A percentile compares a stretch with the other conserved stretches of the same genome.
Evolutionary conservation across 1,140 invertebrate genomes (phyloP).

Genomic region (Lasioglossum baleicum): DNA sequence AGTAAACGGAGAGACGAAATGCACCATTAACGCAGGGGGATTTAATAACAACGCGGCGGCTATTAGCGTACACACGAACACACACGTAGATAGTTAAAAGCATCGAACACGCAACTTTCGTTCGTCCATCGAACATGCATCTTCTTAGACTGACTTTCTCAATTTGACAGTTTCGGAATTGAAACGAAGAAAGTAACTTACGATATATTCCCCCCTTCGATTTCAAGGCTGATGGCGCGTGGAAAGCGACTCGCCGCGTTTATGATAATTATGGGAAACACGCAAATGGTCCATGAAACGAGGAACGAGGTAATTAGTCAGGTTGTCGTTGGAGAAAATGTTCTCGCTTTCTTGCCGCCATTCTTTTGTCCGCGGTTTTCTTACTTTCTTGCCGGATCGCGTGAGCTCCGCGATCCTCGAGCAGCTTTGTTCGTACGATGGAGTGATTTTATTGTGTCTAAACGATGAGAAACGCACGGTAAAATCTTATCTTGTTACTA

Average conservation of each 20-base stretch:
- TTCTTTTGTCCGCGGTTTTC: neutral
- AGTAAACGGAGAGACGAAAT: neutral
- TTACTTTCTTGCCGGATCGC: neutral
- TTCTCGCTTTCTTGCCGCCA: constrained; percentile 45
- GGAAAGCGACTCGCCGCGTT: constrained; percentile 18
- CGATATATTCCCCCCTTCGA: constrained; percentile 35
- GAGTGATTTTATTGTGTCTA: neutral
- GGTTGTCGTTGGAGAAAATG: constrained; percentile 26
- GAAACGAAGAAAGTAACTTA: constrained; percentile 44
- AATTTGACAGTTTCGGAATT: constrained; percentile 23
- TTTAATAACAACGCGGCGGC: neutral
- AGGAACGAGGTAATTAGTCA: neutral
- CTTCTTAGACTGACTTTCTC: constrained; percentile 41
- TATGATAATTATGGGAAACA: constrained; percentile 33
- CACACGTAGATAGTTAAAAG: no score
- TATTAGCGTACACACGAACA: neutral
- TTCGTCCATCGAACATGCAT: neutral
- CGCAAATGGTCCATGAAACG: constrained; percentile 46
- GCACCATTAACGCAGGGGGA: neutral
- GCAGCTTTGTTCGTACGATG: neutral
- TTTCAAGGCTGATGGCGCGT: constrained; percentile 45
- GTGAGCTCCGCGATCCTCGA: neutral
- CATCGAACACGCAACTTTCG: constrained; percentile 5
- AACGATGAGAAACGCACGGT: neutral
- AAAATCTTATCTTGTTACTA: neutral